Conservation (phyloP, 2,113 vertebrate species). For the Gymnarchus niloticus region DNA sequence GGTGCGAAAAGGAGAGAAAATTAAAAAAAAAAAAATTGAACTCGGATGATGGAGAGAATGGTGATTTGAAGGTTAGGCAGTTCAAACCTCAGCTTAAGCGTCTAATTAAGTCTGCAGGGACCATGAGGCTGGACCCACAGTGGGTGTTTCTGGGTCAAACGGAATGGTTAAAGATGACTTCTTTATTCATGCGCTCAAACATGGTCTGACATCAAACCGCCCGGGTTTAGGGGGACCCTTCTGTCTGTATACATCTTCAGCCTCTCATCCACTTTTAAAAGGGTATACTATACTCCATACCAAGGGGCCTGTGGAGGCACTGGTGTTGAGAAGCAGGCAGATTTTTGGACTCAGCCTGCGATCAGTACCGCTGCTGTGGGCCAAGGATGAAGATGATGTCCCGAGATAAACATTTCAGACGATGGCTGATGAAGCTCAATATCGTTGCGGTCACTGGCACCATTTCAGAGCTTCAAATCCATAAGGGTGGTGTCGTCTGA, state of each 20-base stretch:
- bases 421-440: not conserved
- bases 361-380: not conserved
- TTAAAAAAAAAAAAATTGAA: slow-evolving; percentile 13
- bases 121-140: slow-evolving; percentile 28
- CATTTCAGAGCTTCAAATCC: not conserved
- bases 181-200: slow-evolving; percentile 27
- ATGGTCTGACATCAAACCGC: not conserved
- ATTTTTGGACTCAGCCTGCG: not conserved
- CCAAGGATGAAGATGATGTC: not conserved
- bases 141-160: slow-evolving; percentile 44
- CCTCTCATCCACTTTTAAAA: not conserved
- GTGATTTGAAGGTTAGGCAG: slow-evolving; percentile 46
- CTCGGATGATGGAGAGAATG: slow-evolving; percentile 35
- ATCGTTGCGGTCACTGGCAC: too few relatives aligned
- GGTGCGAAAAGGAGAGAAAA: slow-evolving; percentile 9
- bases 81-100: slow-evolving; percentile 42
- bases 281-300: not conserved
- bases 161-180: slow-evolving; percentile 34
- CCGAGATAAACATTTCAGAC: not conserved
- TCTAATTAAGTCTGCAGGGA: slow-evolving; percentile 49
- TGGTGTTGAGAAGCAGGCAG: not conserved
- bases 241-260: not conserved
- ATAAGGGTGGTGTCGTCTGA: not conserved
- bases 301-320: not conserved
- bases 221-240: not conserved